Conservation (phyloP, 2,113 vertebrate genomes). For the Gulo gulo region DNA sequence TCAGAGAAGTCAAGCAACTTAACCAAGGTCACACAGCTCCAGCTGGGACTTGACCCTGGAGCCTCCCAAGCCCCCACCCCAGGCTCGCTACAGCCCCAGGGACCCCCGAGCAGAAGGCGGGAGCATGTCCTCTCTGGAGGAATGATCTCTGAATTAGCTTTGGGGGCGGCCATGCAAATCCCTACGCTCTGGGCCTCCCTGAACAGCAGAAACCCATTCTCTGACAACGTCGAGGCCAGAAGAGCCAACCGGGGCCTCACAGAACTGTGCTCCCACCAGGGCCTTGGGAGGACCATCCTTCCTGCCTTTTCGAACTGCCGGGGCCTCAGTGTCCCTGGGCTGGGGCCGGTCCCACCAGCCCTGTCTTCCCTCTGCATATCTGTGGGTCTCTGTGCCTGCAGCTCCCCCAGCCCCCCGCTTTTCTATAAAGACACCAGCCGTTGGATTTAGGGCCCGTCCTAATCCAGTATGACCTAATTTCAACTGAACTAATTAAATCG, state of each 20-base stretch:
- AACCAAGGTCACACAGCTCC: not conserved
- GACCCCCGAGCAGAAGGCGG: accelerated
- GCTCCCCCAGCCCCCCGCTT: too few relatives aligned
- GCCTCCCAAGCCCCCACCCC: not conserved
- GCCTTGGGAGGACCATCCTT: accelerated
- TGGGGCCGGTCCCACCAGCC: too few relatives aligned
- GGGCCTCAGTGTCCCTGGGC: not conserved
- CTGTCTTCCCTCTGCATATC: accelerated
- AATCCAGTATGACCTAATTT: not conserved
- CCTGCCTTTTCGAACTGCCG: not conserved
- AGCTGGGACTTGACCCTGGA: not conserved
- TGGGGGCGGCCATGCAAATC: not conserved
- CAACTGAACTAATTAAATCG: not conserved
- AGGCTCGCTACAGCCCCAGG: not conserved
- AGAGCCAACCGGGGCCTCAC: accelerated
- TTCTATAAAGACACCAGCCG: accelerated
- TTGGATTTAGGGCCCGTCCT: not conserved
- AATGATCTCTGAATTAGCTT: accelerated
- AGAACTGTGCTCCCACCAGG: accelerated
- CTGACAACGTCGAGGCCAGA: accelerated
- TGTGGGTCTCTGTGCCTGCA: not conserved
- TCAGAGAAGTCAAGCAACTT: not conserved
- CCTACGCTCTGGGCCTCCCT: accelerated
- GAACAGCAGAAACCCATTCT: accelerated
- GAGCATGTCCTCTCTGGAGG: not conserved